Conservation (phyloP, 1,140 invertebrate genomes). For the Propsilocerus akamusi region DNA sequence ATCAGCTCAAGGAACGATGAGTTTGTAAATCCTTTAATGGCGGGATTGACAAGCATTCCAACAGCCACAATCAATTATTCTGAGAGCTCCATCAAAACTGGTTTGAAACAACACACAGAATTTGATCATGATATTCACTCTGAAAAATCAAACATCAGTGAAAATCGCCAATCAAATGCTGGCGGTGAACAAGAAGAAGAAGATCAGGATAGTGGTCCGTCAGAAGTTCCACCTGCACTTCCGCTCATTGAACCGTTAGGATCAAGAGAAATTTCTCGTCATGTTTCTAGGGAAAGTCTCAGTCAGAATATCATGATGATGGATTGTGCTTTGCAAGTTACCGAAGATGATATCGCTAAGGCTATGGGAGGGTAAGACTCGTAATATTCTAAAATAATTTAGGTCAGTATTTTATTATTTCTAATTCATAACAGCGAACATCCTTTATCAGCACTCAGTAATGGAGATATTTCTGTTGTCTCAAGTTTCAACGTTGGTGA, state of each 20-base stretch:
- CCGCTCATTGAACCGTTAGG: constrained; percentile 54
- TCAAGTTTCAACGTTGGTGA: constrained; percentile 67
- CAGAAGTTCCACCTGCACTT: constrained; percentile 53
- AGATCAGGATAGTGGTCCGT: constrained; percentile 49
- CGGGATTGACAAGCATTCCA: background rate
- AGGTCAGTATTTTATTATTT: constrained; percentile 20
- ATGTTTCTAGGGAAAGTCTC: constrained; percentile 33
- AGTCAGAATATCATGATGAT: constrained; percentile 26
- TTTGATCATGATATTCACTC: constrained; percentile 10
- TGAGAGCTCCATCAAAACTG: background rate
- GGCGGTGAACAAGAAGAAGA: constrained; percentile 31
- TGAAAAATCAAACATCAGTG: background rate
- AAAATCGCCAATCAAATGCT: constrained; percentile 9
- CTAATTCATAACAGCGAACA: constrained; percentile 34
- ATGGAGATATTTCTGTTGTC: constrained; percentile 75
- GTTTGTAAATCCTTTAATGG: constrained; percentile 8
- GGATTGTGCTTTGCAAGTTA: constrained; percentile 71
- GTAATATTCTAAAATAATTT: constrained; percentile 32
- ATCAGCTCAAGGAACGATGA: constrained; percentile 8
- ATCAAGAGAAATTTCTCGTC: constrained; percentile 42
- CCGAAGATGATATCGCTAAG: constrained; percentile 76
- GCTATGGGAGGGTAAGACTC: constrained; percentile 65
- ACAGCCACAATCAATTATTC: background rate
- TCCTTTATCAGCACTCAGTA: constrained; percentile 68
- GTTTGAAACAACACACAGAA: background rate